Conservation (phyloP, 1,140 invertebrate genomes). For the Cydia amplana region DNA sequence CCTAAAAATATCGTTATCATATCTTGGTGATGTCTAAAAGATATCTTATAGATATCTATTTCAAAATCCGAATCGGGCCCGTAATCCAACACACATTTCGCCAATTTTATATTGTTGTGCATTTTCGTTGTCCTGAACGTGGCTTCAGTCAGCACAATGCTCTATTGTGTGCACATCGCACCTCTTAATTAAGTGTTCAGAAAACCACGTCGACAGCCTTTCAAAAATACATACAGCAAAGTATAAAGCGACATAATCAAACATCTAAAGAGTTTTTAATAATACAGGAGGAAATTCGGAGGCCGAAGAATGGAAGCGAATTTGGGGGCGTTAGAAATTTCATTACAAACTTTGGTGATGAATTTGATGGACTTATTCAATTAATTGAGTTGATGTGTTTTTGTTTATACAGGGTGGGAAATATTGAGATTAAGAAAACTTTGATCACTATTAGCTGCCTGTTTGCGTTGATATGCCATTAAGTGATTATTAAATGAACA, state of each 20-base stretch:
- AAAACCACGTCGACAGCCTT: background rate
- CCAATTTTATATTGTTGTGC: too few species aligned
- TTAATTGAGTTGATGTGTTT: background rate
- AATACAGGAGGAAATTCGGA: background rate
- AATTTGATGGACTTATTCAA: slow-evolving; percentile 9
- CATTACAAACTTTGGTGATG: slow-evolving; percentile 5
- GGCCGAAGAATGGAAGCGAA: background rate
- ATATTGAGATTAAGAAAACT: background rate
- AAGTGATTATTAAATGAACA: background rate
- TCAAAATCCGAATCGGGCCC: too few species aligned
- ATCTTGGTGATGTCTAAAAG: too few species aligned
- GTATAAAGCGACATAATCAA: background rate
- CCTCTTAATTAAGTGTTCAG: background rate
- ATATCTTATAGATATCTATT: too few species aligned
- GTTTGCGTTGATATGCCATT: background rate
- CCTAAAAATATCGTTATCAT: too few species aligned
- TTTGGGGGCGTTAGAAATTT: background rate
- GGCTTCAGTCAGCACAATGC: background rate
- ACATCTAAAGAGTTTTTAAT: background rate
- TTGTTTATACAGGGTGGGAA: background rate
- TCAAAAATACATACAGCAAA: background rate
- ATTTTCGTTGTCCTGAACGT: too few species aligned
- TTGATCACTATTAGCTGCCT: too few species aligned
- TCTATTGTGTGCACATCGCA: background rate
- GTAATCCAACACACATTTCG: background rate